phyloP scores from a whole-genome alignment of 2,113 vertebrate genomes.

The Pampusana beccarii region DNA sequence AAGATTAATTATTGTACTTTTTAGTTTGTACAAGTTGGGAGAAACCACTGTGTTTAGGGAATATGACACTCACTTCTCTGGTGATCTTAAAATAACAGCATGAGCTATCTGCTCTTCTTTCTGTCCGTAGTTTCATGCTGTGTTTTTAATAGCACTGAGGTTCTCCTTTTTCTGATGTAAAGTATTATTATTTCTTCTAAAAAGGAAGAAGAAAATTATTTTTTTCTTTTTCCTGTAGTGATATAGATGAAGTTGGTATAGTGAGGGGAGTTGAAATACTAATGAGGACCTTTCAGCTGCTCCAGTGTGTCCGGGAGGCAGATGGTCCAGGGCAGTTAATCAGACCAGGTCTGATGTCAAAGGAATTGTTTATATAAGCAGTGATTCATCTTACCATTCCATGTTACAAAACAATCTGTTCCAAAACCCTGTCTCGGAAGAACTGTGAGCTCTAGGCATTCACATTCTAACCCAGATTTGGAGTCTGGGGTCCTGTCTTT shows the following conservation, averaged over 20 bases:
- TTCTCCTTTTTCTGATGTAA: neutral
- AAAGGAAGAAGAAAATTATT: neutral
- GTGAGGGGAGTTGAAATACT: neutral
- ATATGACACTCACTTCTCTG: neutral
- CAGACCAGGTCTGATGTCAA: conserved; percentile 24
- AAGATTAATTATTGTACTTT: neutral
- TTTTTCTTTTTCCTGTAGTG: neutral
- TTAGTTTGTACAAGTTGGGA: neutral
- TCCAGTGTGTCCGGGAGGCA: conserved; percentile 1
- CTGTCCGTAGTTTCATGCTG: neutral
- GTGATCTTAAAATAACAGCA: neutral
- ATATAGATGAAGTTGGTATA: neutral
- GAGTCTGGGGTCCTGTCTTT: neutral
- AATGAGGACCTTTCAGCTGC: neutral
- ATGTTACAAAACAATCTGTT: neutral
- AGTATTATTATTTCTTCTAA: neutral
- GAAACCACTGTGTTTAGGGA: neutral
- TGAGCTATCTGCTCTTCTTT: neutral
- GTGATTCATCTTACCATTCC: conserved; percentile 4
- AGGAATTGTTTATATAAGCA: conserved; percentile 42
- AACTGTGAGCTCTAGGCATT: neutral
- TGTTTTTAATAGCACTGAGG: neutral
- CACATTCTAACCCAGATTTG: neutral
- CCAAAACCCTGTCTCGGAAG: neutral
- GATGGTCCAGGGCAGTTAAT: conserved; percentile 29